Percentiles rank a stretch among this genome's conserved stretches.
These are phyloP conservation scores for Paracentrotus lividus DNA, from an alignment of 53 echinoderm and acorn worm species.

Conservation along the genomic window DNA sequence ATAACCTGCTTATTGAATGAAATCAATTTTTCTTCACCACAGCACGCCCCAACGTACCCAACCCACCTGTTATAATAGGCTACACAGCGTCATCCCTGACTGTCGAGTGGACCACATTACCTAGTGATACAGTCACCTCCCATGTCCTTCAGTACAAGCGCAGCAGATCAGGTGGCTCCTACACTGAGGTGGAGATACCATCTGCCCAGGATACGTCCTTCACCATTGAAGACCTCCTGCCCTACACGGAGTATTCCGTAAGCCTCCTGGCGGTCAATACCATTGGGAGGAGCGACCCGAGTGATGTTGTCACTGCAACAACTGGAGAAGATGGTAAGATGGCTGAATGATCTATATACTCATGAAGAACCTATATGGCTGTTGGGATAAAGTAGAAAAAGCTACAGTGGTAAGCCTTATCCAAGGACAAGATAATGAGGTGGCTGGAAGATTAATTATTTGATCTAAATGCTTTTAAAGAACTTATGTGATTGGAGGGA, in stretches of 20 bases:
- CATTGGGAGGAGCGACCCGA: slow-evolving; percentile 91
- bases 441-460: no score
- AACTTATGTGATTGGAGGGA: no score
- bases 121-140: slow-evolving; percentile 77
- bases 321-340: slow-evolving; percentile 96
- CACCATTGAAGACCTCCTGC: slow-evolving; percentile 83
- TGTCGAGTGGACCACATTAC: slow-evolving; percentile 79
- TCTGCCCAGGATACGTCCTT: slow-evolving; percentile 71
- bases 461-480: no score
- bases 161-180: slow-evolving; percentile 74
- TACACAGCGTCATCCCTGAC: slow-evolving; percentile 83
- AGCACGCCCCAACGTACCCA: slow-evolving; percentile 92
- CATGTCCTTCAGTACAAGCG: slow-evolving; percentile 86
- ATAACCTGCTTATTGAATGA: no score
- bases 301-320: slow-evolving; percentile 71
- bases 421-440: no score
- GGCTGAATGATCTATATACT: no score
- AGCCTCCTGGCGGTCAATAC: slow-evolving; percentile 87
- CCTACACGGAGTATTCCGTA: slow-evolving; percentile 87
- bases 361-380: no score
- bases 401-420: no score
- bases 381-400: no score
- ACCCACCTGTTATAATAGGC: slow-evolving; percentile 75
- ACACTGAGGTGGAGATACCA: slow-evolving; percentile 77
- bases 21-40: neutral